Evolutionary conservation across 2,888 invertebrate species (phyloP), one percentile per base, ranked within the genome.

Genomic region (Strigamia transsilvanica): DNA sequence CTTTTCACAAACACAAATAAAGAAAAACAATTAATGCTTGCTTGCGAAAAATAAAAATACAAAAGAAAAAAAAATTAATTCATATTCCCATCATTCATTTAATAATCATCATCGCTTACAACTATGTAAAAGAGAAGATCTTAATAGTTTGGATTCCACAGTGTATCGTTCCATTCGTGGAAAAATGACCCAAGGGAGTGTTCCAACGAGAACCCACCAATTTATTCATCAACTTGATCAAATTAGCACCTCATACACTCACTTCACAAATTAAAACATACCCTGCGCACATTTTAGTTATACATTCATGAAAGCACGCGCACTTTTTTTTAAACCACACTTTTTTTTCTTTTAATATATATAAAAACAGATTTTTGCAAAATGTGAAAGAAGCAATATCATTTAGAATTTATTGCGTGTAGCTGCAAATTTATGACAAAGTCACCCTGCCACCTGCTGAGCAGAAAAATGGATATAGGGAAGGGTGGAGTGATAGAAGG

Each of bases 361-460:
- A 51, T 51, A 51, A 66, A 66, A 66, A 66, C 66, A 66, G 66
- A 66, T 66, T 66, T 66, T 66, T 66, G 66, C 66, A 66, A 66
- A 66, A 66, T 66, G 23, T 66, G 66, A 66, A 66, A 66, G 66
- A 21, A 23, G 66, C 66, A 66, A 66, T 66, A 66, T 66, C 66
- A 66, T 32, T 66, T 32, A 32, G 66, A 66, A 66, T 66, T 66
- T 66, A 66, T 66, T 66, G 66, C 66, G 32, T 66, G 66, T 66
- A 66, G 66, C 66, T 66, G 66, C 66, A 66, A 66, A 66, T 66
- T 66, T 66, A 66, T 66, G 66, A 66, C 66, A 66, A 66, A 66
- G 66, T 66, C 66, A 66, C 66, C 66, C 66, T 13, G 66, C 66
- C 66, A 66, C 66, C 66, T 66, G 66, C 66, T 66, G 66, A 66